Evolutionary conservation across 1,140 invertebrate species (phyloP).

Genomic region (Scaptodrosophila lebanonensis): DNA sequence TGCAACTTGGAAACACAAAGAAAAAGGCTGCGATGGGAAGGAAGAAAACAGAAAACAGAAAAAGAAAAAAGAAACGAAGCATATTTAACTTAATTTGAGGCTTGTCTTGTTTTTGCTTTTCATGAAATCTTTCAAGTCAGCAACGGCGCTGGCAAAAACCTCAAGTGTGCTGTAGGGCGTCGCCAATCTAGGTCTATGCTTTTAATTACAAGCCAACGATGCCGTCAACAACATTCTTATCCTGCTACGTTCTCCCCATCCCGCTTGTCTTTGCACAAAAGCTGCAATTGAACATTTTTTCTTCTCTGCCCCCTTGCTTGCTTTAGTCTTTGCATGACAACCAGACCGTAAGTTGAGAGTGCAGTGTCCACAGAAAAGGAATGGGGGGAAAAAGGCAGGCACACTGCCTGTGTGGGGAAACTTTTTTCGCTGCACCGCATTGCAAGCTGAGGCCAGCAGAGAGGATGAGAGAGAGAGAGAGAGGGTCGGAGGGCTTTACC

Average conservation of each 20-base stretch:
- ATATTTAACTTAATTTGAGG: conserved; percentile 4
- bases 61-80: neutral
- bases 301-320: too few relatives aligned
- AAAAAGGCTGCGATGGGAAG: too few relatives aligned
- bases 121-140: too few relatives aligned
- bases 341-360: conserved; percentile 12
- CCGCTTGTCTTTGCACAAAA: neutral
- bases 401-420: too few relatives aligned
- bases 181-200: conserved; percentile 8
- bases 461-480: too few relatives aligned
- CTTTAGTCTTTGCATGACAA: neutral
- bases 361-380: too few relatives aligned
- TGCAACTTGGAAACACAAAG: conserved; percentile 22
- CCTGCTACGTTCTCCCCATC: neutral
- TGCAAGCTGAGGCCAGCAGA: too few relatives aligned
- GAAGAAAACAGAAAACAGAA: conserved; percentile 1
- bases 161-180: conserved; percentile 1
- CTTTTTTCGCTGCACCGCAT: too few relatives aligned
- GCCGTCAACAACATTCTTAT: conserved; percentile 19
- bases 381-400: too few relatives aligned
- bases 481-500: too few relatives aligned
- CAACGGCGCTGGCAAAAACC: conserved; percentile 32
- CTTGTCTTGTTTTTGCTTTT: too few relatives aligned
- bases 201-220: conserved; percentile 48
- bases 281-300: conserved; percentile 9